These are phyloP conservation scores for Cotesia typhae DNA, from an alignment of 1,140 invertebrate species.

Conservation along the genomic window DNA sequence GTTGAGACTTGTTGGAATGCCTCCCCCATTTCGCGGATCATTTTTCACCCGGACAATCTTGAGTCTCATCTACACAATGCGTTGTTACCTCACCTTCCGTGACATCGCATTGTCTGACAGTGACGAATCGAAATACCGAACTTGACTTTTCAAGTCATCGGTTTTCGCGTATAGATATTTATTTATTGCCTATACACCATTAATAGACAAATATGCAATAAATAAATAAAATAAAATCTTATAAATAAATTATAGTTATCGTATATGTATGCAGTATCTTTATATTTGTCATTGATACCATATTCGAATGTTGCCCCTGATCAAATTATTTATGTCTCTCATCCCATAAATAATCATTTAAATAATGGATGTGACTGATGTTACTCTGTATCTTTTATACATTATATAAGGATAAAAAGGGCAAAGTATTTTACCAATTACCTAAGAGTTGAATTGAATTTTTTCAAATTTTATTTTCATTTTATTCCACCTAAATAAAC, in stretches of 20 bases:
- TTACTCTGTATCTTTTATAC: not conserved
- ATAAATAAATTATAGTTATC: not conserved
- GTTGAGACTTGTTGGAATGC: constrained; percentile 26
- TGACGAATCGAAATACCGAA: constrained; percentile 56
- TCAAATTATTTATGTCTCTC: constrained; percentile 22
- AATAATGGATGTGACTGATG: not conserved
- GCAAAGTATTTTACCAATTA: constrained; percentile 7
- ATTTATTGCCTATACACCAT: no score
- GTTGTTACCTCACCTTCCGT: constrained; percentile 53
- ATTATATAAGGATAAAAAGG: not conserved
- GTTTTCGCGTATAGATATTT: not conserved
- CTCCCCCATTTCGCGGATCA: constrained; percentile 53
- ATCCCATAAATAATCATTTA: constrained; percentile 20
- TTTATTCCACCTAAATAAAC: not conserved
- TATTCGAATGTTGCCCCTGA: constrained; percentile 1
- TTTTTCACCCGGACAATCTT: constrained; percentile 55
- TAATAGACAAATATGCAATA: no score
- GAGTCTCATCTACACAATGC: constrained; percentile 49
- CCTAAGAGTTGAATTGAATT: not conserved
- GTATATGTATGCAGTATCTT: no score
- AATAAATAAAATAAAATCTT: no score
- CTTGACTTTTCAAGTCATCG: constrained; percentile 52
- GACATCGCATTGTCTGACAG: constrained; percentile 55
- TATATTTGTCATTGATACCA: constrained; percentile 20
- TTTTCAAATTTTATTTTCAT: not conserved